Base-by-base conservation (phyloP, 2,113 vertebrate genomes). In the Nesogale talazaci region DNA sequence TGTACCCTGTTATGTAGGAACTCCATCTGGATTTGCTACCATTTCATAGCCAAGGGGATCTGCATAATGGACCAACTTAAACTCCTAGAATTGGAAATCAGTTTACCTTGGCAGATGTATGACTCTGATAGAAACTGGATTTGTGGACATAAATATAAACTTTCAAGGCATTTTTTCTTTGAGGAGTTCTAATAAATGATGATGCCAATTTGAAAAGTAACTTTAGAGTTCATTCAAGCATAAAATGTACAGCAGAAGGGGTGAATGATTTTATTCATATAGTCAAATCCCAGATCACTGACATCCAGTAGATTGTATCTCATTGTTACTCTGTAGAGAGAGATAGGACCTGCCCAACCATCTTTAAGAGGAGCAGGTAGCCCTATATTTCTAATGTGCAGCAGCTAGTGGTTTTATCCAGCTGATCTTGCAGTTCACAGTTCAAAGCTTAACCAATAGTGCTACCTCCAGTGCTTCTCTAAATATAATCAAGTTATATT, bases 61-160 rank as follows among this genome's bases (percentile, higher is more conserved):
- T 83, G 20, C 38, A 79, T 61, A 83, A 88, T 31, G 11, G 70
- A 9, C 19, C 36, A 59, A 65, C 87, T 88, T 79, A 80, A 95
- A 85, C 83, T 75, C 27, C 12, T 38, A 22, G 61, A 94, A 83
- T 31, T 80, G 22, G 27, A 70, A 70, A 27, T 86, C 23, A 86
- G 76, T 46, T 90, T 86, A 56, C 95, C 86, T 90, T 88, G 92
- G 83, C 79, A 95, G 79, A 86, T 86, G 59, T 88, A 65, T 77
- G n/a, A n/a, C 12, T 6, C 10, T 82, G 14, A 72, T 88, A 88
- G 86, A 83, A 83, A 93, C 83, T n/a, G 2, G 11, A n/a, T 67
- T 65, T 86, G 6, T 25, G 85, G 34, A 65, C 8, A 80, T 61
- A 19, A 86, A 10, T 22, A 14, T 34, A 31, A 34, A 74, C 92